Evolutionary conservation across 2,888 invertebrate species (phyloP), one percentile per base, ranked within the genome.

Genomic region (Marasmarcha lunaedactyla): DNA sequence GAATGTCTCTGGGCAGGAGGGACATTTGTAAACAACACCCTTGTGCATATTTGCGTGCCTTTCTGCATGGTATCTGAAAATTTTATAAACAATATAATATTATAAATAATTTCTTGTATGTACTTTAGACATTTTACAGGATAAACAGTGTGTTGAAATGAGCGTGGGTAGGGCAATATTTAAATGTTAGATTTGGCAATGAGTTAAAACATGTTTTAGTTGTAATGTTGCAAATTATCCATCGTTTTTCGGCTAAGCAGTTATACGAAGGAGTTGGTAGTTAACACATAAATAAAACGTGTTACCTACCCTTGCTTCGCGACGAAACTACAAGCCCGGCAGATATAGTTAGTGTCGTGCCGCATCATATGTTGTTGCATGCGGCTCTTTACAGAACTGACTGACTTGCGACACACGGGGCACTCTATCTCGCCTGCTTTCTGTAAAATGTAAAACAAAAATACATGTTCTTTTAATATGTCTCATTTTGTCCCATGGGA

Each of bases 21-120:
- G 41, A 37, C 47, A 47, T 13, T 40, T 35, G 34, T 47, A 47
- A 1, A 36, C 27, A 0, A 40, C 40, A 7, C 45, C 45, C 7
- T 45, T 45, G 11, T 47, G 47, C 34, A 37, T 45, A 1, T 41
- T 33, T 1, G 39, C 34, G 13, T 47, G 47, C 9, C 25, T 25
- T 25, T 9, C 25, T 6, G 25, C 25, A 6, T 25, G 25, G 25
- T 25, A 6, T 6, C 25, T 25, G 9, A 25, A 25, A 25, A n/a
- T n/a, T n/a, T n/a, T n/a, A n/a, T n/a, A n/a, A n/a, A n/a, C n/a
- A n/a, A n/a, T n/a, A n/a, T n/a, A n/a, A n/a, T n/a, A n/a, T n/a
- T n/a, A n/a, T n/a, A n/a, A n/a, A n/a, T n/a, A n/a, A n/a, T n/a
- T n/a, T n/a, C n/a, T n/a, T n/a, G n/a, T n/a, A n/a, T n/a, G n/a